Base-by-base conservation (phyloP, 2,888 invertebrate species). In the Arge pagana region DNA sequence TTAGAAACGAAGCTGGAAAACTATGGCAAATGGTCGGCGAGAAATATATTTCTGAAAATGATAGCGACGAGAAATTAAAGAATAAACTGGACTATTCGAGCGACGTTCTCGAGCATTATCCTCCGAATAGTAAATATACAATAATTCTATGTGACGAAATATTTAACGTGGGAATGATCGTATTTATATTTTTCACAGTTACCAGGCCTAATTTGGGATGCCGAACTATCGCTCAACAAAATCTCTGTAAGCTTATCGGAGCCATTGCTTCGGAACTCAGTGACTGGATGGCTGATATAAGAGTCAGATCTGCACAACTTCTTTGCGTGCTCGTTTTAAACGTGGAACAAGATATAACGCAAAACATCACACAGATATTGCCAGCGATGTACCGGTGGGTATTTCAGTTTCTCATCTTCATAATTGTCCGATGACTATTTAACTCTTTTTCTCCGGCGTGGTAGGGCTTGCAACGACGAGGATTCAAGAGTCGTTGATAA, bases 201-300 rank as follows among this genome's bases (percentile, higher is more conserved):
- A 79, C 80, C 53, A 82, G 95, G n/a, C 94, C 95, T 0, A 90
- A 90, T 66, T 79, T 95, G 15, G 95, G 95, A 1, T 96, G 96
- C 69, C 84, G 95, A 6, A 81, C 82, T 2, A 76, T 96, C 41
- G 88, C 90, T 0, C 86, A 88, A 66, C 82, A 85, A 52, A 87
- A 93, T 67, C 80, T 90, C 56, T 83, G 86, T 45, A 88, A 87
- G 76, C 83, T 93, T 57, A 78, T 90, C 8, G 84, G 85, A 16
- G 89, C 88, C 30, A 80, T 93, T 59, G 77, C 81, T 37, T 79
- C 75, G 68, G 93, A 94, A 72, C 80, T 93, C 63, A 81, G 82
- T 1, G 88, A 91, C 59, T 93, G 93, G 93, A 85, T 88, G 65
- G 81, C 80, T 2, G 82, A 82, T 54, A 81, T 86, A 23, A 66